These are phyloP conservation scores for Eidolon helvum DNA, from an alignment of 2,113 vertebrate species.

Conservation along the genomic window DNA sequence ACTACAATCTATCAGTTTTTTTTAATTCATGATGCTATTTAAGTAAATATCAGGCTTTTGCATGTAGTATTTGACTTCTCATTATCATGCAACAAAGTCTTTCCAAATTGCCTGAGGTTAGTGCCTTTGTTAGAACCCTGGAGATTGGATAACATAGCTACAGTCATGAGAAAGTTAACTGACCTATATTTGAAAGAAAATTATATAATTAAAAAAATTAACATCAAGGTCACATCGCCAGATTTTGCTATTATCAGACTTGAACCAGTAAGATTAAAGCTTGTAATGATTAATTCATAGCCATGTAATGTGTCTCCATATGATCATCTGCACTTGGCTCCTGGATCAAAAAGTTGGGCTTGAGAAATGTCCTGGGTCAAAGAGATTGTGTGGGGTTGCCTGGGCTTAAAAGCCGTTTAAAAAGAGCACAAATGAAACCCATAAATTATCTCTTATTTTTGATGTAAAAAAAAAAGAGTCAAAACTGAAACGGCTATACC, in stretches of 20 bases:
- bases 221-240: background rate
- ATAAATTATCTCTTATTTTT: conserved; percentile 11
- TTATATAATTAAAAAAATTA: conserved; percentile 25
- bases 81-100: conserved; percentile 59
- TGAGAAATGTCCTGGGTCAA: background rate
- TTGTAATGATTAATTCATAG: conserved; percentile 1
- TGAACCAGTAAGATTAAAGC: background rate
- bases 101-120: conserved; percentile 46
- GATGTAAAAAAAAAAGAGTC: background rate
- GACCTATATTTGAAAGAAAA: conserved; percentile 42
- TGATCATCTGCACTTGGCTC: background rate
- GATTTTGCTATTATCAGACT: conserved; percentile 23
- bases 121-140: conserved; percentile 35
- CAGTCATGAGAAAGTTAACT: conserved; percentile 46
- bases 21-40: conserved; percentile 62
- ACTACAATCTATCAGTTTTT: conserved; percentile 26
- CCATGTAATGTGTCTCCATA: background rate
- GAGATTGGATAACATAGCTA: background rate
- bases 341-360: background rate
- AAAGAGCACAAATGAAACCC: background rate
- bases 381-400: background rate
- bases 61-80: conserved; percentile 32
- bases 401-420: background rate
- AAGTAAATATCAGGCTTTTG: conserved; percentile 63
- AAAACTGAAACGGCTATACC: background rate